Base-by-base conservation (phyloP, 2,113 vertebrate genomes). In the Semicossyphus pulcher region DNA sequence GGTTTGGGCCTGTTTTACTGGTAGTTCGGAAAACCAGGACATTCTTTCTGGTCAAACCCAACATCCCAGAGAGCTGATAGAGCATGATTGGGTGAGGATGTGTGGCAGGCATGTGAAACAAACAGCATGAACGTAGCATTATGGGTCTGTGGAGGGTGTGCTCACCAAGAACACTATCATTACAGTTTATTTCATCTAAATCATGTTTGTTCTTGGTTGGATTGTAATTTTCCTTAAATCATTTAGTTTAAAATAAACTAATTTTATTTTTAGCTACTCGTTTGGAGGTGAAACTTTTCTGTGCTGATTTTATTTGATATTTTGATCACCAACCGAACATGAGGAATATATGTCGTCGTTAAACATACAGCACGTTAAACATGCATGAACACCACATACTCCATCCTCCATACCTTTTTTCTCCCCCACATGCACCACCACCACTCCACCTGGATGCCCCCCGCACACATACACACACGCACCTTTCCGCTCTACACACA, bases 1-100 rank as follows among this genome's bases (percentile, higher is more conserved):
- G 53, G 71, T 86, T 73, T 76, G 52, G 74, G 72, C 75, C 83
- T 81, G 72, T 91, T 89, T 91, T 83, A 91, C 72, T 78, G 84
- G 73, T 85, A 80, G 37, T 87, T 41, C 77, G 68, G 57, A 85
- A 89, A 90, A 87, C 86, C 79, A 85, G 79, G 70, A 82, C 86
- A 92, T 92, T 91, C 80, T 76, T 90, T 86, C 73, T 88, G 91
- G 88, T 92, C 67, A 83, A 77, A 84, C 53, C 77, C 71, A 80
- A 76, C 84, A 90, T 90, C 88, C 80, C 76, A 63, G 71, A 78
- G 79, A 83, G 78, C 73, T 90, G 88, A 83, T 85, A 62, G 76
- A 68, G 74, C 73, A 87, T 88, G 72, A 85, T 84, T 68, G 71
- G 60, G 69, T 45, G 42, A 85, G 82, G 73, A 72, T 80, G 62